Conservation (phyloP, 2,113 vertebrate species). For the Aramus guarauna region DNA sequence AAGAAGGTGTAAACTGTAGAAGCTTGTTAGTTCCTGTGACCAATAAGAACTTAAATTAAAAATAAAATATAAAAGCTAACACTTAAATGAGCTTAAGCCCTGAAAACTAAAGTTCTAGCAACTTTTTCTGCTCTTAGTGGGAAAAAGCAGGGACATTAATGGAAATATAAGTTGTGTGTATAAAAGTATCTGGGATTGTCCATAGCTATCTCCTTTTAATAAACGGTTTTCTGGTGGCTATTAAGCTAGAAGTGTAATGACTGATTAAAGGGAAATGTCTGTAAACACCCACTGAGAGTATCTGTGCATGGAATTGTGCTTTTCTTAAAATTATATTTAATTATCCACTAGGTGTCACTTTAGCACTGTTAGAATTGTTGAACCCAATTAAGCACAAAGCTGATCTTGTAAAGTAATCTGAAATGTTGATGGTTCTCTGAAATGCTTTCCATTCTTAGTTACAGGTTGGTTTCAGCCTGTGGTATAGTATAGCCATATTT, state of each 20-base stretch:
- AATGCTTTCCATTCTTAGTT: background rate
- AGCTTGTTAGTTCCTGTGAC: background rate
- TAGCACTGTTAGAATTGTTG: background rate
- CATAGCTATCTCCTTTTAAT: background rate
- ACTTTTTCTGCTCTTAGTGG: background rate
- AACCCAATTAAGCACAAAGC: background rate
- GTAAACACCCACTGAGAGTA: background rate
- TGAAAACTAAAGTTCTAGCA: background rate
- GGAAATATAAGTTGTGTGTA: background rate
- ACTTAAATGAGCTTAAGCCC: background rate
- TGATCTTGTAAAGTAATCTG: background rate
- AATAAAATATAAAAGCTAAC: background rate
- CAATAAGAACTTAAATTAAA: background rate
- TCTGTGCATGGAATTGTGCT: background rate
- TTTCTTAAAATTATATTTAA: background rate
- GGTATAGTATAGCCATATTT: background rate
- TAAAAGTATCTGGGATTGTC: background rate
- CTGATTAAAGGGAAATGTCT: background rate
- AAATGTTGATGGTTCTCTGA: background rate
- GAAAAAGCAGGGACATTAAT: background rate
- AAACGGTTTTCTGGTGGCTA: background rate
- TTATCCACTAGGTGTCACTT: conserved; percentile 43
- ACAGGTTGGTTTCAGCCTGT: background rate
- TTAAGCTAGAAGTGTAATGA: background rate
- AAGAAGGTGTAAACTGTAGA: background rate